phyloP scores from a whole-genome alignment of 2,113 vertebrate genomes.

The Atherinomorus stipes region DNA sequence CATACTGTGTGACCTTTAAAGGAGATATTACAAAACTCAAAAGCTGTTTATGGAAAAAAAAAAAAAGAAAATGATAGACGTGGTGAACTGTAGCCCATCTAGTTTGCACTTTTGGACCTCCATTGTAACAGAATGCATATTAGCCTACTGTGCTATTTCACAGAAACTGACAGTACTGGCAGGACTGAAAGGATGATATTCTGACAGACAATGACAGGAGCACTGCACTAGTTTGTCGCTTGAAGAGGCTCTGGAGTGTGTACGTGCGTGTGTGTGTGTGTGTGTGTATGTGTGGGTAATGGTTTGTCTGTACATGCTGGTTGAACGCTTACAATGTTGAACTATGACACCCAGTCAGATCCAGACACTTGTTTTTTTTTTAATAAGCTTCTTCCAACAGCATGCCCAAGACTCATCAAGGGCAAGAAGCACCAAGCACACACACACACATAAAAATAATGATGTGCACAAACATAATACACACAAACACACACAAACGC shows the following conservation, averaged over 20 bases:
- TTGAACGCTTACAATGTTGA: constrained; percentile 60
- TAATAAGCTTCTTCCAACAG: constrained; percentile 63
- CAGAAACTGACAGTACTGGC: constrained; percentile 49
- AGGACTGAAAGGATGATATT: constrained; percentile 54
- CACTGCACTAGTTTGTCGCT: constrained; percentile 73
- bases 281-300: neutral
- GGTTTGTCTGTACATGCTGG: constrained; percentile 33
- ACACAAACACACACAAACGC: constrained; percentile 4
- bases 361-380: constrained; percentile 64
- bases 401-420: constrained; percentile 50
- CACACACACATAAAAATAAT: neutral
- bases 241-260: constrained; percentile 58
- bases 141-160: constrained; percentile 61
- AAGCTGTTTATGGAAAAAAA: constrained; percentile 48
- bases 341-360: constrained; percentile 69
- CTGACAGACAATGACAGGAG: constrained; percentile 68
- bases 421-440: constrained; percentile 39
- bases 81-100: constrained; percentile 33
- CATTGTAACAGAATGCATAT: constrained; percentile 46
- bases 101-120: constrained; percentile 33
- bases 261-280: constrained; percentile 14
- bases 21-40: constrained; percentile 5
- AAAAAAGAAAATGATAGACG: constrained; percentile 50
- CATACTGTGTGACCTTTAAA: constrained; percentile 9
- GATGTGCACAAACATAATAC: constrained; percentile 12